Evolutionary conservation across 2,888 invertebrate genomes (phyloP).

Genomic region (Chaetogeoica ovagalla): DNA sequence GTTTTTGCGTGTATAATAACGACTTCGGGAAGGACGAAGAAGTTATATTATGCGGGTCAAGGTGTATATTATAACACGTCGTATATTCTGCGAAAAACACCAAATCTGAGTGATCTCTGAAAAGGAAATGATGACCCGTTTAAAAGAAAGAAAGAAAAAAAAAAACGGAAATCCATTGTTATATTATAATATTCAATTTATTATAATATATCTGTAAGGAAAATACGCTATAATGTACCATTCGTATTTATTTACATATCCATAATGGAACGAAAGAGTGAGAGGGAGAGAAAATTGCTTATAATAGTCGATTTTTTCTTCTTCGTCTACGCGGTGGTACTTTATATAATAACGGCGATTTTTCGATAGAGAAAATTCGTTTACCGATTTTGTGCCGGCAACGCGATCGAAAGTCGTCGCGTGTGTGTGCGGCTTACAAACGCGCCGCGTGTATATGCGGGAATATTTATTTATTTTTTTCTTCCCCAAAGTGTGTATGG

Average conservation of each 20-base stretch:
- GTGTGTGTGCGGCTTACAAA: not conserved
- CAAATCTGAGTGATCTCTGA: not conserved
- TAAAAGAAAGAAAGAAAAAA: not conserved
- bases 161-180: not conserved
- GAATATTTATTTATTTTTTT: constrained; percentile 22
- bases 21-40: constrained; percentile 17
- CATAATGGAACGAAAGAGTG: too few relatives aligned
- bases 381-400: not conserved
- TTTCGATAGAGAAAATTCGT: not conserved
- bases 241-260: too few relatives aligned
- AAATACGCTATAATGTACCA: too few relatives aligned
- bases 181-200: not conserved
- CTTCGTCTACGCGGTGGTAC: not conserved
- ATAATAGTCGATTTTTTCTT: not conserved
- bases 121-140: not conserved
- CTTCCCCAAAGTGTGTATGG: constrained; percentile 35
- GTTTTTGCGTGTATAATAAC: constrained; percentile 21
- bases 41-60: constrained; percentile 41
- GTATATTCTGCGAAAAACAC: not conserved
- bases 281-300: too few relatives aligned
- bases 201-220: too few relatives aligned
- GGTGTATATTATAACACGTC: constrained; percentile 9
- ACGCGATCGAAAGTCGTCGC: not conserved
- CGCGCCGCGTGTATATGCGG: not conserved
- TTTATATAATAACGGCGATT: not conserved